phyloP scores from a whole-genome alignment of 2,888 invertebrate genomes.

The Graphium colonna region DNA sequence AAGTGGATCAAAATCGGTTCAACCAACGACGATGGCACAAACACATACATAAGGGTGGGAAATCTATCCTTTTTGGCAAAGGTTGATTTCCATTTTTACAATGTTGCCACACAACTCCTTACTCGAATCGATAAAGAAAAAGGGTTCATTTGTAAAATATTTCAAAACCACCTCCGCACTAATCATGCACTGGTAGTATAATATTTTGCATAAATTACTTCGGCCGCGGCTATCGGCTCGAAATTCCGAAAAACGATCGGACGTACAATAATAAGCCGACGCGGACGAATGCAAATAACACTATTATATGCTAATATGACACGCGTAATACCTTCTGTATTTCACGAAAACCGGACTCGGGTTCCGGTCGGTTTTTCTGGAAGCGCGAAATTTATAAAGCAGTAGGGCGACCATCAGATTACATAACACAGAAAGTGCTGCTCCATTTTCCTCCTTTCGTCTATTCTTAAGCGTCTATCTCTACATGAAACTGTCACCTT shows the following conservation, averaged over 20 bases:
- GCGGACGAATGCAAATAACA: constrained; percentile 69
- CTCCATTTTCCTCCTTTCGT: too few relatives aligned
- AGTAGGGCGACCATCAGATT: too few relatives aligned
- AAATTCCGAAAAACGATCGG: constrained; percentile 69
- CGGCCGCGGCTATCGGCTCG: constrained; percentile 53
- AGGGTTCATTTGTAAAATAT: constrained; percentile 45
- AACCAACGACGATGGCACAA: too few relatives aligned
- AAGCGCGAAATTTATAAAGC: neutral
- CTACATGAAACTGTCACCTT: too few relatives aligned
- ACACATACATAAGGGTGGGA: too few relatives aligned
- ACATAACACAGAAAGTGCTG: too few relatives aligned
- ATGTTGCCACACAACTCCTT: too few relatives aligned
- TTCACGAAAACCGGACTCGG: constrained; percentile 47
- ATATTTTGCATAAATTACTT: constrained; percentile 73
- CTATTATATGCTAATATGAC: constrained; percentile 74
- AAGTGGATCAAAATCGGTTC: too few relatives aligned
- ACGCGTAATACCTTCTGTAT: constrained; percentile 64
- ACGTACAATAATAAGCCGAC: constrained; percentile 63
- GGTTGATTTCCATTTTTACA: too few relatives aligned
- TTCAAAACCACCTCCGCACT: constrained; percentile 38
- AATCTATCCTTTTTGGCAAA: too few relatives aligned
- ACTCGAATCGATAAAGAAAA: constrained; percentile 32
- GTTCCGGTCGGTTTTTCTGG: constrained; percentile 5
- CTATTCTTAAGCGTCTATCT: too few relatives aligned
- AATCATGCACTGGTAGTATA: constrained; percentile 48